phyloP scores from a whole-genome alignment of 2,888 invertebrate species.

The Andrena marginata region DNA sequence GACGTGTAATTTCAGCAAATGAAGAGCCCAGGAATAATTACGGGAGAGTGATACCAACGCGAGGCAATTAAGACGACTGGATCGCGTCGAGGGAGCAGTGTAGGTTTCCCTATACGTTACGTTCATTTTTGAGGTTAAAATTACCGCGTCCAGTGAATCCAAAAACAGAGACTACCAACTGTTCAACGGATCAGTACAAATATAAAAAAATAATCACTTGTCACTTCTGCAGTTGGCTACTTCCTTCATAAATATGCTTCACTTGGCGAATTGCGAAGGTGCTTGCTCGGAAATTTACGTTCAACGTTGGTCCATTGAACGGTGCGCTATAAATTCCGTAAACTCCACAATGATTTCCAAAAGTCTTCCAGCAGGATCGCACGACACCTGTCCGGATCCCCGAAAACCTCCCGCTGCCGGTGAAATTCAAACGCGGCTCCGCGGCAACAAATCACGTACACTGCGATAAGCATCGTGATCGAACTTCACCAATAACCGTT shows the following conservation, averaged over 20 bases:
- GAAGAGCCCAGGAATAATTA: slow-evolving; percentile 35
- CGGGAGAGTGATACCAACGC: slow-evolving; percentile 3
- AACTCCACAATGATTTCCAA: background rate
- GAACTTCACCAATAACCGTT: slow-evolving; percentile 48
- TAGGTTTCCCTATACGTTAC: too few species aligned
- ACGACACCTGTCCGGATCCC: background rate
- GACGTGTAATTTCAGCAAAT: slow-evolving; percentile 19
- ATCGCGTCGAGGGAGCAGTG: background rate
- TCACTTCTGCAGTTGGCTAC: background rate
- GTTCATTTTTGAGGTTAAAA: too few species aligned
- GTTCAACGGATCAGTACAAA: too few species aligned
- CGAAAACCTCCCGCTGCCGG: slow-evolving; percentile 1
- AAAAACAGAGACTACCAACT: too few species aligned
- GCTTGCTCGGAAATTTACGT: too few species aligned
- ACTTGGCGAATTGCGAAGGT: too few species aligned
- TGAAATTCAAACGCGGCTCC: slow-evolving; percentile 27
- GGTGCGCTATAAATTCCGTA: too few species aligned
- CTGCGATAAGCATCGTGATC: slow-evolving; percentile 56
- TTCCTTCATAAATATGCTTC: background rate
- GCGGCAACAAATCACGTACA: slow-evolving; percentile 62
- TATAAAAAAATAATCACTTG: too few species aligned
- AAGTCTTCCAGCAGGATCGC: background rate
- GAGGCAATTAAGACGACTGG: slow-evolving; percentile 26
- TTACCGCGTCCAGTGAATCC: too few species aligned
- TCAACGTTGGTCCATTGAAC: too few species aligned